A percentile compares a stretch with the other conserved stretches of the same genome.
Conservation (phyloP, 2,113 vertebrate genomes). For the Ceyx cyanopectus region DNA sequence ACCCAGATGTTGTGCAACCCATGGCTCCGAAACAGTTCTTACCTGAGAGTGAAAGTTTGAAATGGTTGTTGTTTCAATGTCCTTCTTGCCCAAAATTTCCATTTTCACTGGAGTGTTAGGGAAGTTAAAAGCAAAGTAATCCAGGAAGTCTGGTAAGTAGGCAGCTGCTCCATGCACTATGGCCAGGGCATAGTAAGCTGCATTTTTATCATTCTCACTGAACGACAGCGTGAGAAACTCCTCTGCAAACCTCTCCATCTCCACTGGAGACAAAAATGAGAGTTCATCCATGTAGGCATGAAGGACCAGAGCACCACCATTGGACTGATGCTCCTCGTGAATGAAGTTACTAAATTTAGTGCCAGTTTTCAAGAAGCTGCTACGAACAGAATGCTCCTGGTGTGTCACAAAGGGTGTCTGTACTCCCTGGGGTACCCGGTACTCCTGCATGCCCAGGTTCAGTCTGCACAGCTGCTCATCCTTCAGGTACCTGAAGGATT, state of each 20-base stretch:
- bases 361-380: conserved; percentile 89
- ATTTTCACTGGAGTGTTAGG: conserved; percentile 98
- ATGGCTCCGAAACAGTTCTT: conserved; percentile 35
- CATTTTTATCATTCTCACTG: conserved; percentile 89
- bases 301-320: conserved; percentile 92
- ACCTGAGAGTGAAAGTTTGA: conserved; percentile 98
- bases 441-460: conserved; percentile 81
- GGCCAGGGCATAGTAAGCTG: conserved; percentile 90
- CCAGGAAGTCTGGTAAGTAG: conserved; percentile 96
- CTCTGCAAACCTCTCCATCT: conserved; percentile 92
- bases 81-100: conserved; percentile 98
- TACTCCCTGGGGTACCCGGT: conserved; percentile 82
- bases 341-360: conserved; percentile 90
- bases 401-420: conserved; percentile 90
- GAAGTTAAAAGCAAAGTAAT: conserved; percentile 99
- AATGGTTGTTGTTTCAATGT: conserved; percentile 98
- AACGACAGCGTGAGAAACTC: conserved; percentile 95
- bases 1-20: neutral
- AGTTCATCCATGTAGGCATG: conserved; percentile 97
- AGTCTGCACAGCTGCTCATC: conserved; percentile 81
- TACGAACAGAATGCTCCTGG: conserved; percentile 94
- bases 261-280: conserved; percentile 88
- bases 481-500: conserved; percentile 82
- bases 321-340: conserved; percentile 94
- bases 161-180: conserved; percentile 94